These are phyloP conservation scores for Phoeniculus purpureus DNA, from an alignment of 2,797 vertebrate species.

Conservation along the genomic window DNA sequence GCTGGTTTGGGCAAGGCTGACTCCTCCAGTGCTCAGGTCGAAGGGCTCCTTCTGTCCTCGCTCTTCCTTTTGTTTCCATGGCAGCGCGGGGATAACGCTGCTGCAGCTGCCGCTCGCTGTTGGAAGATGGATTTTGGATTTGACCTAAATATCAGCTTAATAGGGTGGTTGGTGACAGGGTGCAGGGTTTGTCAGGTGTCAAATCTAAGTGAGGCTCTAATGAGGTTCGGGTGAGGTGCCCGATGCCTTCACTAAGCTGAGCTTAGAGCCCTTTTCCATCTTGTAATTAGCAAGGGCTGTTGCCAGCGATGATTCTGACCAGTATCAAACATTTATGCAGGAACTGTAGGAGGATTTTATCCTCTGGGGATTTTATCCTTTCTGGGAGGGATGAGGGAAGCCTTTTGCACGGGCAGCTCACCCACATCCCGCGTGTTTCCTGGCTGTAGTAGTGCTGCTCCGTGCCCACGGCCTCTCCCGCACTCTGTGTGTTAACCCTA, in stretches of 20 bases:
- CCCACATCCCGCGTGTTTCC: not conserved
- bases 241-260: not conserved
- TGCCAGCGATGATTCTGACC: not conserved
- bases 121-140: constrained; percentile 16
- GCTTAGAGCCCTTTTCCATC: not conserved
- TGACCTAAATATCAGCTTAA: constrained; percentile 52
- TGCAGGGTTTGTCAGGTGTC: not conserved
- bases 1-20: not conserved
- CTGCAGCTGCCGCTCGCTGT: constrained; percentile 22
- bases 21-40: not conserved
- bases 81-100: constrained; percentile 11
- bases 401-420: not conserved
- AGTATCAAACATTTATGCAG: not conserved
- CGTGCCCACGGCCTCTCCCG: not conserved
- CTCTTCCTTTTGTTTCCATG: constrained; percentile 54
- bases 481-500: not conserved
- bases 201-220: fast-evolving
- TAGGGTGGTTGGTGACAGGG: not conserved
- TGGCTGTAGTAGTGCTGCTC: not conserved
- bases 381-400: not conserved
- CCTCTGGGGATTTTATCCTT: not conserved
- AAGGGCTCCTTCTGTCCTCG: not conserved
- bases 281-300: not conserved
- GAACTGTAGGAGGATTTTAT: not conserved
- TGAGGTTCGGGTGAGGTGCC: not conserved